phyloP scores from a whole-genome alignment of 2,113 vertebrate genomes.

The Pristiophorus japonicus region DNA sequence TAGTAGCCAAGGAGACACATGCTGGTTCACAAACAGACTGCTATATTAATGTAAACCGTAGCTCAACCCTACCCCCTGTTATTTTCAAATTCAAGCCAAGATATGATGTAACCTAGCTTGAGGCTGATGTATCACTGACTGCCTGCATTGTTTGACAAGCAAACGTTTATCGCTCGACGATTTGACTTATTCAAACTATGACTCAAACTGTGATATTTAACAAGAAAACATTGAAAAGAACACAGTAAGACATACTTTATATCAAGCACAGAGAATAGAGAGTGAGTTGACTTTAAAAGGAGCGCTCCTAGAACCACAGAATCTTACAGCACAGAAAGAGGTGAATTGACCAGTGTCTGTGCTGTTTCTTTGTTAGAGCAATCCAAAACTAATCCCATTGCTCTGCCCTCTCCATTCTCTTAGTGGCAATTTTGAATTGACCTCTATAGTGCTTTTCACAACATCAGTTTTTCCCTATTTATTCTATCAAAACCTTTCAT shows the following conservation, averaged over 20 bases:
- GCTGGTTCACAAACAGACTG: not conserved
- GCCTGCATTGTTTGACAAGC: not conserved
- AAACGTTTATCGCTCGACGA: not conserved
- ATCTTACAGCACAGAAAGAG: not conserved
- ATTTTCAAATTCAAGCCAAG: constrained; percentile 14
- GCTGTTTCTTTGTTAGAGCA: not conserved
- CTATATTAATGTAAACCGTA: constrained; percentile 30
- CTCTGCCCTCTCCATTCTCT: not conserved
- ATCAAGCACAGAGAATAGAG: not conserved
- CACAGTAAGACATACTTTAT: not conserved
- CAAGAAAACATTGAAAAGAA: not conserved
- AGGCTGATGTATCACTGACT: constrained; percentile 1
- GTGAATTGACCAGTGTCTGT: not conserved
- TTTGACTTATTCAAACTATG: not conserved
- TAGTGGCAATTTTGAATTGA: not conserved
- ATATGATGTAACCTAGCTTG: constrained; percentile 21
- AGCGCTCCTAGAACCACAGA: not conserved
- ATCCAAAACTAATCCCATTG: not conserved
- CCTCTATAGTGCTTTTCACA: not conserved
- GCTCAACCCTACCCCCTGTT: constrained; percentile 3
- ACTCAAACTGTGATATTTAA: constrained; percentile 15
- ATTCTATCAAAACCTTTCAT: too few relatives aligned
- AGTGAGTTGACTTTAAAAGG: constrained; percentile 1
- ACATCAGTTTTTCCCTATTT: not conserved
- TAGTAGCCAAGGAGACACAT: constrained; percentile 31